Evolutionary conservation across 2,113 vertebrate genomes (phyloP), one percentile per base, ranked within the genome.

Genomic region (Stegastes partitus): DNA sequence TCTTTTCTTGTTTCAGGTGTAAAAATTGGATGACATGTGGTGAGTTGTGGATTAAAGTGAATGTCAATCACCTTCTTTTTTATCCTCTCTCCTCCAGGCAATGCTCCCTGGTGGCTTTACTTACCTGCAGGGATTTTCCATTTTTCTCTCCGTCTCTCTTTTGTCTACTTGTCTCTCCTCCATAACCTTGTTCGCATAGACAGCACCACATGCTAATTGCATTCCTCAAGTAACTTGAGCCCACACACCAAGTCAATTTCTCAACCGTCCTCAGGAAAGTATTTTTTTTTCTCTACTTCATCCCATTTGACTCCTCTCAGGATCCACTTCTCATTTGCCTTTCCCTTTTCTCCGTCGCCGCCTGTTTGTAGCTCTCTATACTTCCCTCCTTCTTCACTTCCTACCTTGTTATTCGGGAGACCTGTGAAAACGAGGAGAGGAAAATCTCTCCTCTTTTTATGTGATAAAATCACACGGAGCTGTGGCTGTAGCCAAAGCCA

Each of bases 11-110:
- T 85, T 90, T 84, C 50, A 83, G 64, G 75, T 86, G 72, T 85
- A 86, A 77, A 86, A 90, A 91, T 79, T 91, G 89, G 74, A 82
- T 83, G 89, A 80, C 90, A 86, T 83, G 83, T 83, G 80, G 84
- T 68, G 80, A 81, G 80, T 77, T 83, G 74, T 77, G 87, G 84
- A 91, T 91, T 91, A 91, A 87, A 91, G 84, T 84, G 81, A 87
- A 91, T 91, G 86, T 88, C 91, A 93, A 87, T 92, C 91, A 91
- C 82, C 68, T 65, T 78, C 39, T 84, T 85, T 89, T 90, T 89
- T 72, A 88, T 91, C 76, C 87, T 54, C 54, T 64, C 54, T 75
- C 78, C 83, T 89, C 22, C 61, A 85, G 83, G 87, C 88, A 42
- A 68, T 61, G 25, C 58, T 91, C 86, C 84, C 90, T 4, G 63